phyloP scores from a whole-genome alignment of 1,140 invertebrate genomes.

The Bursaphelenchus mucronatus region DNA sequence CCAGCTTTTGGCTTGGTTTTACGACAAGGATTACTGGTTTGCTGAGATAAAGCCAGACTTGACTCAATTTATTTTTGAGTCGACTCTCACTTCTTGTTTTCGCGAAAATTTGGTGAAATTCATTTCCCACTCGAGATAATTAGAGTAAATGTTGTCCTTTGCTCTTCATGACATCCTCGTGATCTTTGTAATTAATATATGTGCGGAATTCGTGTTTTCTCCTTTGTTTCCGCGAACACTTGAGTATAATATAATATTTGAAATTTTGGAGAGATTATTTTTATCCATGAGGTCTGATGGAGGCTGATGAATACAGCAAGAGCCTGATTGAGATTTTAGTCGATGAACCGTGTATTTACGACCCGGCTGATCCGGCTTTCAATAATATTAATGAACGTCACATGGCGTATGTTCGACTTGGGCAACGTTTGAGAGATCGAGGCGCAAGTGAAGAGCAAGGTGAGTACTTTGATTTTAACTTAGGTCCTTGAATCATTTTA shows the following conservation, averaged over 20 bases:
- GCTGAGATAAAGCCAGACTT: too few relatives aligned
- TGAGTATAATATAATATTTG: slow-evolving; percentile 2
- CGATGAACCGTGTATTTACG: not conserved
- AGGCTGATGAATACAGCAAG: not conserved
- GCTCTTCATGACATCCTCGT: too few relatives aligned
- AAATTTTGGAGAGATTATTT: not conserved
- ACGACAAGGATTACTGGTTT: too few relatives aligned
- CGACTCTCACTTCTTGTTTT: too few relatives aligned
- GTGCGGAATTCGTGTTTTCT: too few relatives aligned
- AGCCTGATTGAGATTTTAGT: not conserved
- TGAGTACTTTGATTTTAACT: not conserved
- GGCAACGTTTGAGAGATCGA: not conserved
- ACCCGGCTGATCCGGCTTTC: not conserved
- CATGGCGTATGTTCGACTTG: slow-evolving; percentile 1
- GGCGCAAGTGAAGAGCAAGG: slow-evolving; percentile 1
- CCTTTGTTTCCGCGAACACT: not conserved
- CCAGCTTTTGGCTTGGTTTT: too few relatives aligned
- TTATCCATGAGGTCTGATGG: not conserved
- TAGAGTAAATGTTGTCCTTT: too few relatives aligned
- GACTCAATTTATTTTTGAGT: too few relatives aligned
- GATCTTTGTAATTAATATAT: too few relatives aligned
- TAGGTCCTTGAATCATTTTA: too few relatives aligned
- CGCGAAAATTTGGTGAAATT: too few relatives aligned
- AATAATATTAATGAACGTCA: slow-evolving; percentile 2
- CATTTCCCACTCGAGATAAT: too few relatives aligned